Evolutionary conservation across 2,888 invertebrate genomes (phyloP), one percentile per base, ranked within the genome.

Genomic region (Carabus problematicus): DNA sequence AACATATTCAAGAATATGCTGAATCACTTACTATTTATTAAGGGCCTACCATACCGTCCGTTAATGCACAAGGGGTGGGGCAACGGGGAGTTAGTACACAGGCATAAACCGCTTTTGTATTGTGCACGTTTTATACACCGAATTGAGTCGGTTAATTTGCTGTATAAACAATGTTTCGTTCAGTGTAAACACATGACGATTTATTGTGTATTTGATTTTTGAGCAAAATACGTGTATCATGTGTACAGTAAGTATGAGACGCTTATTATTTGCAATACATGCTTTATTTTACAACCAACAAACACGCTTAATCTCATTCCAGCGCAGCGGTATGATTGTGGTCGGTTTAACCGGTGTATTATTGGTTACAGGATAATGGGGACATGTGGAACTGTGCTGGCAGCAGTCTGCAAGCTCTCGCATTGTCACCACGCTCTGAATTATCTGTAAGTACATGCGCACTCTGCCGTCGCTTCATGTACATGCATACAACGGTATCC

Each of bases 371-470:
- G 86, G 86, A 86, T 76, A 76, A 78, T 62, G 80, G 79, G 29
- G 82, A 82, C 72, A 78, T 81, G 70, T 86, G 86, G 86, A 85
- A 81, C 75, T 84, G 82, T 76, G 82, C 81, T 64, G 82, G 79
- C 71, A 85, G 83, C 76, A 84, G 80, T 72, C 78, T 86, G 66
- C 85, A 85, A 75, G 85, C 85, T 12, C 77, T 86, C 45, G 84
- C 85, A 42, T 78, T 86, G 70, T 85, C 85, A 42, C 85, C 85
- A 19, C 77, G 84, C 64, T 81, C 82, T 52, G 85, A 86, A 75
- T 80, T 81, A 71, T 80, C 80, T 66, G 82, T 82, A 77, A 81
- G 80, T 77, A 59, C 29, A 6, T 14, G 49, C 55, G 43, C 39
- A 16, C 11, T 41, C 12, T 39, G 12, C 8, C 7, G 7, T n/a